A percentile compares a stretch with the other conserved stretches of the same genome.
phyloP scores from a whole-genome alignment of 2,113 vertebrate genomes.

The Callorhinus ursinus region DNA sequence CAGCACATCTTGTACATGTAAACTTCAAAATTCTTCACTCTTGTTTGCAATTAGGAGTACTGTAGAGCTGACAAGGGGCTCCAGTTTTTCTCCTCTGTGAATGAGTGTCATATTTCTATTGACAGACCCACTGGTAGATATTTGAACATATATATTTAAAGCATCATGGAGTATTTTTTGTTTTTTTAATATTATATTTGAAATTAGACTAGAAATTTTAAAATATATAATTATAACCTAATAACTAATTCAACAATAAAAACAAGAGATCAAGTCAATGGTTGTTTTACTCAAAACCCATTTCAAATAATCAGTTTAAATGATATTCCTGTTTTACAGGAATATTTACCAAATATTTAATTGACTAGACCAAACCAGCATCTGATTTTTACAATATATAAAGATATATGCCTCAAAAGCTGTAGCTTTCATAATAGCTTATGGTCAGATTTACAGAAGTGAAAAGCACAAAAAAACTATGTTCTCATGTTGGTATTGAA shows the following conservation, averaged over 20 bases:
- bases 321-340: not conserved
- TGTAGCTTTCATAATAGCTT: not conserved
- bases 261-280: not conserved
- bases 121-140: not conserved
- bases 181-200: not conserved
- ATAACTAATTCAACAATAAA: not conserved
- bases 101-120: not conserved
- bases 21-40: not conserved
- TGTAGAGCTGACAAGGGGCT: not conserved
- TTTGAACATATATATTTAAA: not conserved
- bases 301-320: not conserved
- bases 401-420: not conserved
- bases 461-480: not conserved
- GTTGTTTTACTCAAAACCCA: not conserved
- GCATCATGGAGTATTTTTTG: not conserved
- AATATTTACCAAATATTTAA: not conserved
- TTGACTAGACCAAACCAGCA: not conserved
- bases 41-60: not conserved
- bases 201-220: not conserved
- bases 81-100: not conserved
- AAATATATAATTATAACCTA: constrained; percentile 9
- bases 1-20: not conserved
- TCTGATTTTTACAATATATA: not conserved
- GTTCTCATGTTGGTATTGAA: not conserved
- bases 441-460: not conserved